phyloP scores from a whole-genome alignment of 2,113 vertebrate species.

The Macquaria ambigua region DNA sequence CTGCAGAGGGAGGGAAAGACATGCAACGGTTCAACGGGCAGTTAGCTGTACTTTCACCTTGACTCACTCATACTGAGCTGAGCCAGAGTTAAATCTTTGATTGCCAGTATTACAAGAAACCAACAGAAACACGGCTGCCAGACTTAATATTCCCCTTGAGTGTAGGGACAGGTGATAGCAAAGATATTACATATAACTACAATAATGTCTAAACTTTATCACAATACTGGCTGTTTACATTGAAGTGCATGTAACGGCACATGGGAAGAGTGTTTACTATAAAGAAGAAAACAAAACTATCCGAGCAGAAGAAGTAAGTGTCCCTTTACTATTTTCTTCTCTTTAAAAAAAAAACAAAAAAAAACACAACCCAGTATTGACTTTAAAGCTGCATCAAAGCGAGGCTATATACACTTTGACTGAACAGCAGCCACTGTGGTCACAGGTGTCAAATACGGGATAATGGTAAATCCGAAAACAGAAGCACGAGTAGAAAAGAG shows the following conservation, averaged over 20 bases:
- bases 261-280: background rate
- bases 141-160: background rate
- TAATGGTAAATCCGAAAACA: background rate
- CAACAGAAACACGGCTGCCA: background rate
- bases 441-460: no score
- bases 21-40: background rate
- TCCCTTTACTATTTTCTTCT: background rate
- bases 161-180: background rate
- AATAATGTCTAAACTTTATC: no score
- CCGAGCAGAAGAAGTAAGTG: no score
- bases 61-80: background rate
- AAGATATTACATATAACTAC: background rate
- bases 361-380: background rate
- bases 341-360: background rate
- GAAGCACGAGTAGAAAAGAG: background rate
- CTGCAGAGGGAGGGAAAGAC: constrained; percentile 75
- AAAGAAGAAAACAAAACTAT: background rate
- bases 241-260: no score
- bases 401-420: no score
- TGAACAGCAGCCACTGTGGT: no score
- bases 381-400: background rate
- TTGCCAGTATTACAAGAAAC: background rate
- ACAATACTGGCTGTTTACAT: no score
- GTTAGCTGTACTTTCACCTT: background rate
- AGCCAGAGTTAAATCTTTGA: background rate